Evolutionary conservation across 2,888 invertebrate species (phyloP).

Genomic region (Mylabris sibirica): DNA sequence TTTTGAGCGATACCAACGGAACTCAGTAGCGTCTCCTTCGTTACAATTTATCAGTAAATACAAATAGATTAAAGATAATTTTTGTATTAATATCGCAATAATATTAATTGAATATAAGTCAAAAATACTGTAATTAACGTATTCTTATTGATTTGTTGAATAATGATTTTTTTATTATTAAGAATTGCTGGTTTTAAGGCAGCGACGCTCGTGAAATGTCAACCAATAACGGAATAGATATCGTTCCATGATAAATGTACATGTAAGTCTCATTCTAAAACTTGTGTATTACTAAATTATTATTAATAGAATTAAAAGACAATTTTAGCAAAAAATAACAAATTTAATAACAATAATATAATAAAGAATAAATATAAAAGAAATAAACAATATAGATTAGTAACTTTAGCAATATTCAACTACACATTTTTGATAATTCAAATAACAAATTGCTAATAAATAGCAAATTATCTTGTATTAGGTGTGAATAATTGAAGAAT

Average conservation of each 20-base stretch:
- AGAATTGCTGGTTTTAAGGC: no score
- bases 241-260: background rate
- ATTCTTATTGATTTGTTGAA: no score
- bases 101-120: no score
- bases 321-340: constrained; percentile 8
- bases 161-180: no score
- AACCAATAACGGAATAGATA: background rate
- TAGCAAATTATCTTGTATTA: background rate
- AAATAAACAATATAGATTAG: background rate
- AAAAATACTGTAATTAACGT: no score
- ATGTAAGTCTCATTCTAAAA: background rate
- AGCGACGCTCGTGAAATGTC: no score
- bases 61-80: no score
- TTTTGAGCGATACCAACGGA: no score
- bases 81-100: no score
- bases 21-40: no score
- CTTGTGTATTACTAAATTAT: background rate
- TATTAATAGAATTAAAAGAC: background rate
- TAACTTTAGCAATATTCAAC: background rate
- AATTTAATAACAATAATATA: constrained; percentile 7
- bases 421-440: background rate
- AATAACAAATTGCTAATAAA: constrained; percentile 7
- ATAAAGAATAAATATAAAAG: background rate
- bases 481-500: background rate
- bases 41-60: no score